Evolutionary conservation across 2,888 invertebrate genomes (phyloP).

Genomic region (Pristionchus japonicus): DNA sequence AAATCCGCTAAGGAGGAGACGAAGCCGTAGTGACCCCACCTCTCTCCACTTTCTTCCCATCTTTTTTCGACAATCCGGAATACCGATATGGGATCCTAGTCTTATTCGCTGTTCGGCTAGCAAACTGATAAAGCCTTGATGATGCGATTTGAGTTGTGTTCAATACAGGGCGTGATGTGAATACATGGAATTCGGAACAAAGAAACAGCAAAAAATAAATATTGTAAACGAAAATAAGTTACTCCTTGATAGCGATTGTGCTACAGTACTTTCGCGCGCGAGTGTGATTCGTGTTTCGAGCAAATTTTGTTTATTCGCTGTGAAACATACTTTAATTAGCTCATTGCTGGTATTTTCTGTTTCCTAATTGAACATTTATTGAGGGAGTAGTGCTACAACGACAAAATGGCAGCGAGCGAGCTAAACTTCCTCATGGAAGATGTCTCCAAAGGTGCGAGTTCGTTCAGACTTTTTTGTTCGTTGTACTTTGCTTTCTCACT

Average conservation of each 20-base stretch:
- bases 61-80: not conserved
- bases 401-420: slow-evolving; percentile 25
- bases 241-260: not conserved
- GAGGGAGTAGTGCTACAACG: not conserved
- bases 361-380: not conserved
- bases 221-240: not conserved
- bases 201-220: not conserved
- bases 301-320: not conserved
- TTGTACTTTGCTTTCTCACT: not conserved
- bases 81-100: slow-evolving; percentile 4
- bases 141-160: not conserved
- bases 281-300: not conserved
- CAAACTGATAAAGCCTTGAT: not conserved
- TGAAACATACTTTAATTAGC: not conserved
- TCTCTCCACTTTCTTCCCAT: not conserved
- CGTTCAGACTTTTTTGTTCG: not conserved
- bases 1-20: too few species aligned
- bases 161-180: too few species aligned
- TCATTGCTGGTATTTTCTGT: not conserved
- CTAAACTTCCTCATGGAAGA: slow-evolving; percentile 5
- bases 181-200: too few species aligned
- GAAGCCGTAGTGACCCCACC: not conserved
- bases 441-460: slow-evolving; percentile 14
- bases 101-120: not conserved
- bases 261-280: slow-evolving; percentile 3